Evolutionary conservation across 2,113 vertebrate species (phyloP), one percentile per base, ranked within the genome.

Genomic region (Meriones unguiculatus): DNA sequence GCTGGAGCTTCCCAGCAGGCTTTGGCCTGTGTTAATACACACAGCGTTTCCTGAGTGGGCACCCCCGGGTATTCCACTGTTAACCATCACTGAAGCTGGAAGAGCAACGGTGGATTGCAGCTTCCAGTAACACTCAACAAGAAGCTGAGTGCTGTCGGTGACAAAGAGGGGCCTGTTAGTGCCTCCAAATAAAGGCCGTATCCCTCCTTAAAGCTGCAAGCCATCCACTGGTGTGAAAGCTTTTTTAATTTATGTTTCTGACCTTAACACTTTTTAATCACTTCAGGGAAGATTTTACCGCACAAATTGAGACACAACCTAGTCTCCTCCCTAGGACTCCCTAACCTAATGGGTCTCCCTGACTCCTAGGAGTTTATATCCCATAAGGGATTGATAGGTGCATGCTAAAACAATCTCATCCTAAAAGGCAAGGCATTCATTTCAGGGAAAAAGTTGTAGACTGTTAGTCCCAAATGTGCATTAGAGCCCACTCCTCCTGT

Each of bases 181-280:
- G 13, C 24, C 85, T 93, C 94, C 14, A 28, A 57, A 84, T 69
- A 77, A 94, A 97, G 85, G 50, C 25, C 54, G 77, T 59, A 73
- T 17, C 52, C 10, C 12, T 7, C 41, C 91, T 57, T 62, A 92
- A 77, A 91, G 70, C 86, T 73, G 0, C 70, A 92, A 89, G 76
- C 81, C 89, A 77, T 41, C 72, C 90, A 50, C 86, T 91, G 96
- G 77, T 54, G 46, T 38, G 54, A 96, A 86, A 80, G 75, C 88
- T 90, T 95, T 41, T 69, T 86, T 93, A 91, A 93, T 91, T 64
- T 89, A 54, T 32, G 15, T 70, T 70, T 54, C 65, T 87, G 59
- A 85, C 59, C 59, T 30, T 46, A 65, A 41, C 81, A 65, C 38
- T 85, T 41, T 82, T 94, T 57, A 57, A 52, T 72, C 73, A 92